Conservation (phyloP, 2,888 invertebrate species). For the Dichetophora obliterata region DNA sequence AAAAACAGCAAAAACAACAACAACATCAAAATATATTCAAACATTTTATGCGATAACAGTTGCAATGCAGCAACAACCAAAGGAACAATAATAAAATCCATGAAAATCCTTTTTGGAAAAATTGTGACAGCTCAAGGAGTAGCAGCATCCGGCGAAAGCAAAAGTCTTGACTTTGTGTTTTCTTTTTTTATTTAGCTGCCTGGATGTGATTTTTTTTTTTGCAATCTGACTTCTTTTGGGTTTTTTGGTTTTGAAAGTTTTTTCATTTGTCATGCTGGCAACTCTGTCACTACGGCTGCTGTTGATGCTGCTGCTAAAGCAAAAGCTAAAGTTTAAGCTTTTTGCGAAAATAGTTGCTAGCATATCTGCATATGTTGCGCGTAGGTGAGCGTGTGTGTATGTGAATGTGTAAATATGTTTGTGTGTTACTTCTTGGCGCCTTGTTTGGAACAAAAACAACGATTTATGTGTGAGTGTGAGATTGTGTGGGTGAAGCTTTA, state of each 20-base stretch:
- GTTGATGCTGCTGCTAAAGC: background rate
- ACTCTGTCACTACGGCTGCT: conserved; percentile 1
- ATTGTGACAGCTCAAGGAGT: conserved; percentile 24
- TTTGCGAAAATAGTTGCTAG: background rate
- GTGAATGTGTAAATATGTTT: background rate
- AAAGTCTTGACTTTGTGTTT: conserved; percentile 28
- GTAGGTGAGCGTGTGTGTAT: background rate
- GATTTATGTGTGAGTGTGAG: background rate
- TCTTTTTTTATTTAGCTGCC: background rate
- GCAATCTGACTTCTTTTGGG: background rate
- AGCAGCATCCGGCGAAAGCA: conserved; percentile 23
- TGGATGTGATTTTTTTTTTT: background rate
- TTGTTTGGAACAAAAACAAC: background rate
- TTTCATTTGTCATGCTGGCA: conserved; percentile 32
- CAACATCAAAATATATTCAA: conserved; percentile 7
- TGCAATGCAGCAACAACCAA: conserved; percentile 6
- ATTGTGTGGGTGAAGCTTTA: conserved; percentile 5
- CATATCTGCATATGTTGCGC: conserved; percentile 21
- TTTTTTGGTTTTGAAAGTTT: conserved; percentile 21
- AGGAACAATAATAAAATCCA: conserved; percentile 1
- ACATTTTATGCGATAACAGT: conserved; percentile 23
- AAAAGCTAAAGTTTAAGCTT: conserved; percentile 21
- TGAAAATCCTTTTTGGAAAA: conserved; percentile 27
- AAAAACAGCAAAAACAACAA: background rate
- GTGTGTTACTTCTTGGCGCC: background rate